phyloP scores from a whole-genome alignment of 2,113 vertebrate genomes.

The Perca flavescens region DNA sequence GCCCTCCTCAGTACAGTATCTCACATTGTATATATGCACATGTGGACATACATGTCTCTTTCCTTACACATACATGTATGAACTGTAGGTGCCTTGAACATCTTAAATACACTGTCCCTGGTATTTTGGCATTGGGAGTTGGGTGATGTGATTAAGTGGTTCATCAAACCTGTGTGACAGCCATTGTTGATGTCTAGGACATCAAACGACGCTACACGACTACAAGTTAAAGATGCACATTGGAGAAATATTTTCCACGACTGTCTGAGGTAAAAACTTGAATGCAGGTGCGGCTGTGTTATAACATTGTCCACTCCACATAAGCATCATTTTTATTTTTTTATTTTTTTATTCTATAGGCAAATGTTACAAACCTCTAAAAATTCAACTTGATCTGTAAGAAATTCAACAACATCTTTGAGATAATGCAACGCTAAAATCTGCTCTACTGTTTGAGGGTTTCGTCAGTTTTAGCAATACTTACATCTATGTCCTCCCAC shows the following conservation, averaged over 20 bases:
- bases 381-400: not conserved
- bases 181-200: conserved; percentile 39
- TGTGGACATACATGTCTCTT: not conserved
- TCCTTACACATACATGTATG: not conserved
- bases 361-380: not conserved
- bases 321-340: not conserved
- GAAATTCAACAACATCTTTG: not conserved
- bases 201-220: conserved; percentile 6
- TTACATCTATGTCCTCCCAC: not conserved
- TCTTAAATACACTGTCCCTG: not conserved
- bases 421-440: not conserved
- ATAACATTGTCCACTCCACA: not conserved
- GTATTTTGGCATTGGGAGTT: conserved; percentile 1
- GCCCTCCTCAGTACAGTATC: not conserved
- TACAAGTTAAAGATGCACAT: conserved; percentile 21
- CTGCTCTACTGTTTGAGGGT: not conserved
- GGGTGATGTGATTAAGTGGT: conserved; percentile 49
- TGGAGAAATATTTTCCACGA: conserved; percentile 20
- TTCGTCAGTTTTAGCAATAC: not conserved
- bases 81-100: not conserved
- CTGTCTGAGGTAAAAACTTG: not conserved
- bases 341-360: not conserved
- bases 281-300: not conserved
- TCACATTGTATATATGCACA: not conserved
- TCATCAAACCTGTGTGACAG: conserved; percentile 45